phyloP scores from a whole-genome alignment of 2,113 vertebrate species.

The Solenodon paradoxus region DNA sequence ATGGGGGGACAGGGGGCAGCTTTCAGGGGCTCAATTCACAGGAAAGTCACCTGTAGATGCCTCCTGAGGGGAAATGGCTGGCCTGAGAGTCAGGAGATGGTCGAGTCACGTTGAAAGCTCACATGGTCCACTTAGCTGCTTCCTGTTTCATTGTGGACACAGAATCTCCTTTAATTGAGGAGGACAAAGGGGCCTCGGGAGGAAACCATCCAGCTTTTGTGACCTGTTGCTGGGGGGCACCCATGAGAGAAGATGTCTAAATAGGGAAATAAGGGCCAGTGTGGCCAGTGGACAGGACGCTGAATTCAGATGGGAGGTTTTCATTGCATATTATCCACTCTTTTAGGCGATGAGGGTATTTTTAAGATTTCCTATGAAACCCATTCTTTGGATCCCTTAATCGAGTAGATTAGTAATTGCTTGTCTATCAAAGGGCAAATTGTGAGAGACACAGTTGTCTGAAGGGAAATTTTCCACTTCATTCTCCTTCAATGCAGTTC shows the following conservation, averaged over 20 bases:
- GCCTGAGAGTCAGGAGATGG: neutral
- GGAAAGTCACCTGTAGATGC: neutral
- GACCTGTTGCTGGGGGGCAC: neutral
- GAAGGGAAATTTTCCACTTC: slow-evolving; percentile 65
- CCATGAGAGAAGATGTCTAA: slow-evolving; percentile 26
- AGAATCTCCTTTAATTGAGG: neutral
- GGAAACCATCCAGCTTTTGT: neutral
- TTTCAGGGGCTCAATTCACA: neutral
- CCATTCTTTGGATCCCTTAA: slow-evolving; percentile 43
- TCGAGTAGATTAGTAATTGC: slow-evolving; percentile 35
- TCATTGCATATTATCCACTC: slow-evolving; percentile 35
- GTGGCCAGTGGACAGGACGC: neutral
- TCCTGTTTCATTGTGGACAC: neutral
- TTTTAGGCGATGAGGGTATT: slow-evolving; percentile 49
- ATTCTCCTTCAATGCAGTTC: slow-evolving; percentile 52
- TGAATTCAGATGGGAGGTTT: slow-evolving; percentile 10
- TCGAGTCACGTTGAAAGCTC: neutral
- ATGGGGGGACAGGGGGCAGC: no score
- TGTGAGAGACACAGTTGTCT: slow-evolving; percentile 51
- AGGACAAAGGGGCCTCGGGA: neutral
- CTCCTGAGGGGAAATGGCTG: neutral
- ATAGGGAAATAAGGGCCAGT: neutral
- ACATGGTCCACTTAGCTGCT: neutral
- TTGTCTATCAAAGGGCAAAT: slow-evolving; percentile 68
- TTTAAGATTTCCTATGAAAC: slow-evolving; percentile 53